Conservation (phyloP, 2,888 invertebrate genomes). For the Lydus trimaculatus region DNA sequence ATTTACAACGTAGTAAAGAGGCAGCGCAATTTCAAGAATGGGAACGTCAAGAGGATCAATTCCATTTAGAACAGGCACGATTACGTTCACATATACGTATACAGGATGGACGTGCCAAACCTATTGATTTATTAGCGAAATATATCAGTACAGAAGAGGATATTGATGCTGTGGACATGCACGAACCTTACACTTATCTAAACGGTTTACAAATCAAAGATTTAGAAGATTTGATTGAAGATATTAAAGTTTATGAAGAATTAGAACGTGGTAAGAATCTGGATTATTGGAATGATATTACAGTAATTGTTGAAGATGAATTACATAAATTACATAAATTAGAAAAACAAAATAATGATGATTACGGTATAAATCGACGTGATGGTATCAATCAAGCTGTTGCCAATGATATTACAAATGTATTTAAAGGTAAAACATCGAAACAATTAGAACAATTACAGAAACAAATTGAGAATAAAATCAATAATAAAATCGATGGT, state of each 20-base stretch:
- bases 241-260: slow-evolving; percentile 95
- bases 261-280: slow-evolving; percentile 87
- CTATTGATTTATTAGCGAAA: slow-evolving; percentile 96
- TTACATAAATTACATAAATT: slow-evolving; percentile 83
- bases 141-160: slow-evolving; percentile 92
- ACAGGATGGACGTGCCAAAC: slow-evolving; percentile 95
- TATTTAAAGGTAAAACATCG: slow-evolving; percentile 94
- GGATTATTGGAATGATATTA: slow-evolving; percentile 96
- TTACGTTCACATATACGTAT: slow-evolving; percentile 94
- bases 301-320: slow-evolving; percentile 94
- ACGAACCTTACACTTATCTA: slow-evolving; percentile 95
- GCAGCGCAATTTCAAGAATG: slow-evolving; percentile 92
- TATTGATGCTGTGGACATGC: slow-evolving; percentile 95
- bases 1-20: slow-evolving; percentile 88
- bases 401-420: slow-evolving; percentile 83
- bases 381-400: slow-evolving; percentile 88
- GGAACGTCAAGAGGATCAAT: slow-evolving; percentile 96
- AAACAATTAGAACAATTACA: slow-evolving; percentile 85
- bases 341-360: slow-evolving; percentile 69
- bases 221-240: slow-evolving; percentile 93
- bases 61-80: slow-evolving; percentile 96
- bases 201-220: slow-evolving; percentile 90
- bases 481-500: slow-evolving; percentile 83
- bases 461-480: slow-evolving; percentile 85
- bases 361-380: slow-evolving; percentile 63